Conservation (phyloP, 2,888 invertebrate genomes). For the Therioaphis trifolii region DNA sequence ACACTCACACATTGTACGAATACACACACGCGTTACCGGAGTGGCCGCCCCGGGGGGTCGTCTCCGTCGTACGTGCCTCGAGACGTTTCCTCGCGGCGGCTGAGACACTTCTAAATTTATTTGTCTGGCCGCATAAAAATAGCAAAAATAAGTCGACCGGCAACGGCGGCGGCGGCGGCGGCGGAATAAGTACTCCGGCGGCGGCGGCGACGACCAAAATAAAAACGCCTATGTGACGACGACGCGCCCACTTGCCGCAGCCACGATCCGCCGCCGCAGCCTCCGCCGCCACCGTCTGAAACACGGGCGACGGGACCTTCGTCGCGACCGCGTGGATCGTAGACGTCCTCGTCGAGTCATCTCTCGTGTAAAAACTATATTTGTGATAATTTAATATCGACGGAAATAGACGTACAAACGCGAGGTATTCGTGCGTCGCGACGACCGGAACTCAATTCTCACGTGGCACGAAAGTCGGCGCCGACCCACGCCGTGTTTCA, state of each 20-base stretch:
- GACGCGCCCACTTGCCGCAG: slow-evolving; percentile 27
- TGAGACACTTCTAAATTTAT: slow-evolving; percentile 46
- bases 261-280: background rate
- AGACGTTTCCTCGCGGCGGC: slow-evolving; percentile 17
- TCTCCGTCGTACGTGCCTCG: slow-evolving; percentile 3
- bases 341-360: slow-evolving; percentile 36
- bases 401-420: slow-evolving; percentile 11
- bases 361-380: slow-evolving; percentile 20
- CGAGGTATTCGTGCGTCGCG: too few species aligned
- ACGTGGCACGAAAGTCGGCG: background rate
- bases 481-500: too few species aligned
- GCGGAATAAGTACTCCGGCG: background rate
- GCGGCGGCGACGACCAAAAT: slow-evolving; percentile 29
- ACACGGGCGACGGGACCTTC: slow-evolving; percentile 12
- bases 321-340: background rate
- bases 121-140: slow-evolving; percentile 49
- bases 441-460: background rate
- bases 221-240: slow-evolving; percentile 26
- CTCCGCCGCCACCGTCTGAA: background rate
- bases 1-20: too few species aligned
- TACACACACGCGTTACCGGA: background rate
- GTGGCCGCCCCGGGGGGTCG: slow-evolving; percentile 37
- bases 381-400: slow-evolving; percentile 21
- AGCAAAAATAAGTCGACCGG: slow-evolving; percentile 36
- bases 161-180: background rate